Evolutionary conservation across 2,888 invertebrate species (phyloP).

Genomic region (Protodeltote pygarga): DNA sequence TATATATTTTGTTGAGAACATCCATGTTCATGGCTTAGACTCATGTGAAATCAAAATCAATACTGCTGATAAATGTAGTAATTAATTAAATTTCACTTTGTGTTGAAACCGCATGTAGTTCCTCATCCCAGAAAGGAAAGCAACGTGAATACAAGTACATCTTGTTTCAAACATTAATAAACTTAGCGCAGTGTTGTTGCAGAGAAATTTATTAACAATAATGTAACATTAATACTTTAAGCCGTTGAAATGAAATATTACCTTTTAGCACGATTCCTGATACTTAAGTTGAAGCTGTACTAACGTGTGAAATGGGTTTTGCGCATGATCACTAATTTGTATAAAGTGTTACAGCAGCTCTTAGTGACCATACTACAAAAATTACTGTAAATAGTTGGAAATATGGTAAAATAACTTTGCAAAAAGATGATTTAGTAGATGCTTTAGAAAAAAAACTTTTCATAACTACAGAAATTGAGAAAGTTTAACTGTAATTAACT

Average conservation of each 20-base stretch:
- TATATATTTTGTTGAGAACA: too few relatives aligned
- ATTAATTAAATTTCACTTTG: conserved; percentile 31
- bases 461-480: background rate
- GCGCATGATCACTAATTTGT: background rate
- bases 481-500: too few relatives aligned
- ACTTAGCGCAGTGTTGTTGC: conserved; percentile 45
- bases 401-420: too few relatives aligned
- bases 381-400: too few relatives aligned
- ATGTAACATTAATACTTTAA: conserved; percentile 52
- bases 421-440: too few relatives aligned
- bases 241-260: conserved; percentile 69
- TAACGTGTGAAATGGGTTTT: conserved; percentile 22
- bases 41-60: background rate
- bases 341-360: conserved; percentile 2
- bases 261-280: conserved; percentile 62
- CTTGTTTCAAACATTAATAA: conserved; percentile 50
- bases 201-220: conserved; percentile 60
- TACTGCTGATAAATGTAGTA: background rate
- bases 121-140: conserved; percentile 32
- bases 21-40: background rate
- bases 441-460: too few relatives aligned
- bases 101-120: conserved; percentile 11
- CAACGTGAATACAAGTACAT: conserved; percentile 23
- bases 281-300: conserved; percentile 11
- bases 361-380: too few relatives aligned